Percentiles rank a stretch among this genome's conserved stretches.
These are phyloP conservation scores for Metellina segmentata DNA, from an alignment of 2,888 invertebrate genomes.

Conservation along the genomic window DNA sequence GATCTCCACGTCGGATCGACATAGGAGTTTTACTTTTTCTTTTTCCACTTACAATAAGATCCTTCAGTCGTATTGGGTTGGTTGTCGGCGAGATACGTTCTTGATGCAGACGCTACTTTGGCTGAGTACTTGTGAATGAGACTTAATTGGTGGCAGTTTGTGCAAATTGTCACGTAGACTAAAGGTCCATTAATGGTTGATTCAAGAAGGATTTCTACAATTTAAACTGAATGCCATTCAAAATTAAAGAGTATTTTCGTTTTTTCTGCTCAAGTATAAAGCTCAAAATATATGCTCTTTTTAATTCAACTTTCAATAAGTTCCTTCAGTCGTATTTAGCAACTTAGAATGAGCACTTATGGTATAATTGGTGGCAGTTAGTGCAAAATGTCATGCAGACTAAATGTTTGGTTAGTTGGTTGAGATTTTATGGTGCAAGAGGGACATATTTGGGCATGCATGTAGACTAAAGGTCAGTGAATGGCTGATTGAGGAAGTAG, in stretches of 20 bases:
- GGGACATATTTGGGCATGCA: too few species aligned
- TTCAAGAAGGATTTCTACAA: background rate
- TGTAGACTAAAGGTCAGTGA: conserved; percentile 24
- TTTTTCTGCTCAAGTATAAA: too few species aligned
- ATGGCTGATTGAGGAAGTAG: background rate
- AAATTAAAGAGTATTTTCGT: too few species aligned
- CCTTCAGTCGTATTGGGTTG: conserved; percentile 6
- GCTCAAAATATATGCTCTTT: background rate
- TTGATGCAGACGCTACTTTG: background rate
- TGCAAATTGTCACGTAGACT: conserved; percentile 40
- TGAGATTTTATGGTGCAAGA: too few species aligned
- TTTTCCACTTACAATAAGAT: conserved; percentile 34
- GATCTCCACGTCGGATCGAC: background rate
- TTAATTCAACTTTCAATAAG: conserved; percentile 20
- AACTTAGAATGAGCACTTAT: background rate
- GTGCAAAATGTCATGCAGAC: conserved; percentile 23
- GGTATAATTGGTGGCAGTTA: too few species aligned
- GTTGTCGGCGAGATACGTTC: background rate
- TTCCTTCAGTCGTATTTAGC: background rate
- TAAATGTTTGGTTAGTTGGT: background rate
- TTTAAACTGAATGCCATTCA: too few species aligned
- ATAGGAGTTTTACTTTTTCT: background rate
- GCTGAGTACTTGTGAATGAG: conserved; percentile 5
- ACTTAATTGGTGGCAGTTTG: background rate
- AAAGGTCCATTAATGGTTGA: background rate